A percentile compares a stretch with the other conserved stretches of the same genome.
Evolutionary conservation across 2,113 vertebrate genomes (phyloP).

Genomic region (Ceyx margarethae): DNA sequence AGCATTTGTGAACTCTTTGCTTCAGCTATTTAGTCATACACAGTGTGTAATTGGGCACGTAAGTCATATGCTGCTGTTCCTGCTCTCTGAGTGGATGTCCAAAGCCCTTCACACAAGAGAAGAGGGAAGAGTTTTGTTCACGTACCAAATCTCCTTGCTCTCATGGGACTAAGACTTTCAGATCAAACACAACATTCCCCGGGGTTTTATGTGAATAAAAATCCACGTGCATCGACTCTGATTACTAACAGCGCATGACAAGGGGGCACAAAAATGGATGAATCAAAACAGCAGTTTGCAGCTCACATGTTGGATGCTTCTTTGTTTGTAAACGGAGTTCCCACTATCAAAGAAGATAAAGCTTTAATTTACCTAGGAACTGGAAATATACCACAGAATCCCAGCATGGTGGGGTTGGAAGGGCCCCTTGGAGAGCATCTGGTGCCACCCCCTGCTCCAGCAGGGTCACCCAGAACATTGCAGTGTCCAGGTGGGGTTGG

Average conservation of each 20-base stretch:
- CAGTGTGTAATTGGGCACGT: neutral
- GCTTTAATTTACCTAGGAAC: neutral
- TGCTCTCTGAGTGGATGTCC: neutral
- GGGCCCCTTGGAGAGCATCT: neutral
- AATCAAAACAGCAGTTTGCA: neutral
- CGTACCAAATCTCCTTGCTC: neutral
- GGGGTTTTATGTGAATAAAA: neutral
- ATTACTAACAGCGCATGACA: neutral
- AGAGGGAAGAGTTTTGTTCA: neutral
- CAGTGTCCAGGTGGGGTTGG: too few species aligned
- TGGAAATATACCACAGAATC: neutral
- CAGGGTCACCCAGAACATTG: neutral
- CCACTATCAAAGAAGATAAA: neutral
- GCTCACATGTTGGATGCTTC: neutral
- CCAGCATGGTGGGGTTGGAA: neutral
- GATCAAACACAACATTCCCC: neutral
- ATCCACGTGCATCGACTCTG: neutral
- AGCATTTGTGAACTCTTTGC: neutral
- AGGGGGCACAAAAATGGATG: neutral
- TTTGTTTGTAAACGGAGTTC: neutral
- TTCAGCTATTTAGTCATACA: neutral
- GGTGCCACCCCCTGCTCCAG: neutral
- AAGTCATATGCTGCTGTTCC: slow-evolving; percentile 4
- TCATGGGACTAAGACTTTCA: neutral
- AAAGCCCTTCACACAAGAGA: neutral